phyloP scores from a whole-genome alignment of 2,797 vertebrate genomes.

The Odontamblyopus rebecca region DNA sequence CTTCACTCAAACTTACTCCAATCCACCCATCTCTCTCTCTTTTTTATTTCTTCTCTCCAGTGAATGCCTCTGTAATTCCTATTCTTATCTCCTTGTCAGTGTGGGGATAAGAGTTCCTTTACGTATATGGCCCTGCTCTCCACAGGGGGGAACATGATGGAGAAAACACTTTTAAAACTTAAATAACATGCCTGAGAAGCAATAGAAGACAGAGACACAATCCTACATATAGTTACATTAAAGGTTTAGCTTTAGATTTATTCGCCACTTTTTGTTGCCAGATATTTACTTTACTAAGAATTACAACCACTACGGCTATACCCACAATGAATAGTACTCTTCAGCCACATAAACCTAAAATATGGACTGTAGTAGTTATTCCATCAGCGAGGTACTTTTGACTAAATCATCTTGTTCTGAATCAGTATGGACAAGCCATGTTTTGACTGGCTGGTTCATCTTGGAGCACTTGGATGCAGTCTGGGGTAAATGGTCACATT shows the following conservation, averaged over 20 bases:
- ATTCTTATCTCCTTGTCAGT: slow-evolving; percentile 67
- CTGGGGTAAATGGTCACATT: too few species aligned
- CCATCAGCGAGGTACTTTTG: too few species aligned
- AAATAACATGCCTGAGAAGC: slow-evolving; percentile 57
- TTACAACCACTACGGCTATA: too few species aligned
- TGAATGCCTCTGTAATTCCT: slow-evolving; percentile 69
- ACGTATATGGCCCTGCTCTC: slow-evolving; percentile 61
- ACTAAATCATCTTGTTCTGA: too few species aligned
- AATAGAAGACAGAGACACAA: slow-evolving; percentile 3
- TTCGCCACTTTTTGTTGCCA: too few species aligned
- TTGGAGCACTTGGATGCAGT: too few species aligned
- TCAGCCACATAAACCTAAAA: too few species aligned
- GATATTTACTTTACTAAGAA: too few species aligned
- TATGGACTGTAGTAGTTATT: too few species aligned
- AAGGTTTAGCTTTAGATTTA: neutral
- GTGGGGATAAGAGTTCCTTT: slow-evolving; percentile 64
- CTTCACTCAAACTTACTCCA: slow-evolving; percentile 31
- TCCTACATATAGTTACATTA: slow-evolving; percentile 24
- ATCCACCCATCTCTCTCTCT: slow-evolving; percentile 1
- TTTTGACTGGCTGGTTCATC: too few species aligned
- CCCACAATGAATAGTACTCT: too few species aligned
- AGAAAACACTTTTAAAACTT: slow-evolving; percentile 66
- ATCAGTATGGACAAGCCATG: too few species aligned
- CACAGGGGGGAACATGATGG: slow-evolving; percentile 51
- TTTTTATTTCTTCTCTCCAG: slow-evolving; percentile 37